phyloP scores from a whole-genome alignment of 2,888 invertebrate species.

The Panzeria rudis region DNA sequence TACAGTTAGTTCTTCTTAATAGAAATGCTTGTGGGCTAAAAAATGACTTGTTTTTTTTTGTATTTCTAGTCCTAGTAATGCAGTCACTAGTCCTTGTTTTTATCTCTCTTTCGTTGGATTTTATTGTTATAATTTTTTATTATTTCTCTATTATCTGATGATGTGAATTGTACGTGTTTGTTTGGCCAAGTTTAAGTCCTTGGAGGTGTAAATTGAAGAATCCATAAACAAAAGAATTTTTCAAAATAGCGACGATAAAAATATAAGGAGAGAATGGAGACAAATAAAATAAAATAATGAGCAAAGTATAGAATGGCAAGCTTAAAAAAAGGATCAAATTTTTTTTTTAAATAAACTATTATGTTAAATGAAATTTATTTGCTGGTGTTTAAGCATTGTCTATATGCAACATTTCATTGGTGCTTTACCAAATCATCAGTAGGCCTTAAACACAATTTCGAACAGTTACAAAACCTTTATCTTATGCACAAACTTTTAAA shows the following conservation, averaged over 20 bases:
- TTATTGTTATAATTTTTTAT: slow-evolving; percentile 8
- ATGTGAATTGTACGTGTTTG: slow-evolving; percentile 66
- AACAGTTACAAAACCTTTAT: too few relatives aligned
- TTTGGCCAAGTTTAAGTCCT: slow-evolving; percentile 73
- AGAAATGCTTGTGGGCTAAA: slow-evolving; percentile 29
- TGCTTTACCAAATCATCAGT: too few relatives aligned
- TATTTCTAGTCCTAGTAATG: slow-evolving; percentile 39
- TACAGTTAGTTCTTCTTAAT: slow-evolving; percentile 28
- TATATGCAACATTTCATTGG: too few relatives aligned
- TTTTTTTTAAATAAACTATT: too few relatives aligned
- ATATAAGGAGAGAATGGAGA: not conserved
- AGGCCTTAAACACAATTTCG: too few relatives aligned
- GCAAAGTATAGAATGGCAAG: too few relatives aligned
- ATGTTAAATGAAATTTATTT: too few relatives aligned
- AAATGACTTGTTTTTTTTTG: not conserved
- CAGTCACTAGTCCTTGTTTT: slow-evolving; percentile 45
- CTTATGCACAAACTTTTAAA: too few relatives aligned
- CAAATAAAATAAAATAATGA: slow-evolving; percentile 9
- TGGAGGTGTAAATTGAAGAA: slow-evolving; percentile 81
- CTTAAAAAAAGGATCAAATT: too few relatives aligned
- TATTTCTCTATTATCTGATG: slow-evolving; percentile 36
- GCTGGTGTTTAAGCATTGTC: too few relatives aligned
- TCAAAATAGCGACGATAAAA: slow-evolving; percentile 31
- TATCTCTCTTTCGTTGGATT: not conserved
- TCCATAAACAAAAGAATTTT: slow-evolving; percentile 79